Evolutionary conservation across 2,888 invertebrate species (phyloP).

Genomic region (Perdita meconis): DNA sequence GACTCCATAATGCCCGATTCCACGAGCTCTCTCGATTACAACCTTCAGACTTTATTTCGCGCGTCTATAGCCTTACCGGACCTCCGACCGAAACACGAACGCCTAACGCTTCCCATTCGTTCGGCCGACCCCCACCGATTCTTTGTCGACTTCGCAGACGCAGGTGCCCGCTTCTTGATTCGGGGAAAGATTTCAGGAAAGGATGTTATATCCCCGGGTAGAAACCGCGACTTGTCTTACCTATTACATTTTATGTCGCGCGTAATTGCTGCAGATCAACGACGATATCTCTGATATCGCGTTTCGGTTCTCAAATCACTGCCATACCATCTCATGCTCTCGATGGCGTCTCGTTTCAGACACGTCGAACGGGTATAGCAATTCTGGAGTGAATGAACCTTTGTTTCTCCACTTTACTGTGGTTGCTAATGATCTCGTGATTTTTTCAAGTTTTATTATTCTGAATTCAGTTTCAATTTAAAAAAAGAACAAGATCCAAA

Average conservation of each 20-base stretch:
- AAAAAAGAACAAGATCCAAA: too few species aligned
- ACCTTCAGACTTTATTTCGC: slow-evolving; percentile 41
- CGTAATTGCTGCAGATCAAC: slow-evolving; percentile 57
- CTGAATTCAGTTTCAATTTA: too few species aligned
- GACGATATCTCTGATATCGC: slow-evolving; percentile 31
- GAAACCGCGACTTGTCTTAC: slow-evolving; percentile 33
- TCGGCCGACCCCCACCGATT: slow-evolving; percentile 8
- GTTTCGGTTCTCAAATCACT: not conserved
- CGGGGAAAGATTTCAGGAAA: slow-evolving; percentile 9
- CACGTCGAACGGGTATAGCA: not conserved
- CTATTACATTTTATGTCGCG: slow-evolving; percentile 55
- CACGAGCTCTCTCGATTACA: slow-evolving; percentile 43
- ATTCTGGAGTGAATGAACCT: not conserved
- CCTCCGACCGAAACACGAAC: not conserved
- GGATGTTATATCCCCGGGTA: slow-evolving; percentile 34
- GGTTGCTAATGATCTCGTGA: not conserved
- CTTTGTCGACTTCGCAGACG: not conserved
- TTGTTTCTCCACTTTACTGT: not conserved
- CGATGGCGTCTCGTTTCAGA: not conserved
- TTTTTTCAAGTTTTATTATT: too few species aligned
- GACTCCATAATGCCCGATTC: slow-evolving; percentile 76
- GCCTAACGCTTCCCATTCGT: not conserved
- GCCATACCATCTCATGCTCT: not conserved
- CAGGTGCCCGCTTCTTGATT: not conserved
- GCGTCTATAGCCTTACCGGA: not conserved